A percentile compares a stretch with the other conserved stretches of the same genome.
phyloP scores from a whole-genome alignment of 1,140 invertebrate species.

The Drosophila orena region DNA sequence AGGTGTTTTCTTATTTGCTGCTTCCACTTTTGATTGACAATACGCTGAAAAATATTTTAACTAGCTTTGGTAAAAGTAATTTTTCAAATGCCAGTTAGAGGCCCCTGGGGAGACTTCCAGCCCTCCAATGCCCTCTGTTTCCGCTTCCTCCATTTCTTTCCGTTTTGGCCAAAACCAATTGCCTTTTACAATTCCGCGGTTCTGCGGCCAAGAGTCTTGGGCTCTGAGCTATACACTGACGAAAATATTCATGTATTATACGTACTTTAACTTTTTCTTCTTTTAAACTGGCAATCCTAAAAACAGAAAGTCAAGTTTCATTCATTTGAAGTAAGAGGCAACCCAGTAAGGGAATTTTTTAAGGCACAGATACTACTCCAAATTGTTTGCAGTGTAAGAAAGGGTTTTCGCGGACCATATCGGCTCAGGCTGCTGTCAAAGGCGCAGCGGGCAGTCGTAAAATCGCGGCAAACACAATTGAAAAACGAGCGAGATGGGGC shows the following conservation, averaged over 20 bases:
- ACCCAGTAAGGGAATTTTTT: too few relatives aligned
- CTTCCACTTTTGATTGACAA: constrained; percentile 18
- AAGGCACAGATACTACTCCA: too few relatives aligned
- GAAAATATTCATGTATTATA: neutral
- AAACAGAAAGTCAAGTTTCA: neutral
- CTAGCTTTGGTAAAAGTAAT: constrained; percentile 23
- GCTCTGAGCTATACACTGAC: neutral
- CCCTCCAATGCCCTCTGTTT: constrained; percentile 1
- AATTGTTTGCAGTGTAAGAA: neutral
- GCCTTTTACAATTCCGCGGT: constrained; percentile 11
- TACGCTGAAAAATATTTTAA: constrained; percentile 16
- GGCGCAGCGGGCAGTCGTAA: constrained; percentile 68
- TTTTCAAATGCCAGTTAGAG: constrained; percentile 22
- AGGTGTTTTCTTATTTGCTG: neutral
- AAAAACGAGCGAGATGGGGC: constrained; percentile 43
- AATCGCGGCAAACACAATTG: constrained; percentile 77
- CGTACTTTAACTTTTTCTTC: neutral
- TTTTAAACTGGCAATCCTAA: too few relatives aligned
- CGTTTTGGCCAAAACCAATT: constrained; percentile 21
- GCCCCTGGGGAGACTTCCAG: constrained; percentile 17
- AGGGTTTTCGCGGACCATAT: constrained; percentile 25
- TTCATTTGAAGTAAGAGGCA: neutral
- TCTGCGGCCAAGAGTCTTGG: neutral
- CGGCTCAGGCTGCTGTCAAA: constrained; percentile 65
- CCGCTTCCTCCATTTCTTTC: constrained; percentile 4